Percentiles rank a stretch among this genome's conserved stretches.
phyloP scores from a whole-genome alignment of 64 coral and sea anemone genomes.

The Actinia tenebrosa region DNA sequence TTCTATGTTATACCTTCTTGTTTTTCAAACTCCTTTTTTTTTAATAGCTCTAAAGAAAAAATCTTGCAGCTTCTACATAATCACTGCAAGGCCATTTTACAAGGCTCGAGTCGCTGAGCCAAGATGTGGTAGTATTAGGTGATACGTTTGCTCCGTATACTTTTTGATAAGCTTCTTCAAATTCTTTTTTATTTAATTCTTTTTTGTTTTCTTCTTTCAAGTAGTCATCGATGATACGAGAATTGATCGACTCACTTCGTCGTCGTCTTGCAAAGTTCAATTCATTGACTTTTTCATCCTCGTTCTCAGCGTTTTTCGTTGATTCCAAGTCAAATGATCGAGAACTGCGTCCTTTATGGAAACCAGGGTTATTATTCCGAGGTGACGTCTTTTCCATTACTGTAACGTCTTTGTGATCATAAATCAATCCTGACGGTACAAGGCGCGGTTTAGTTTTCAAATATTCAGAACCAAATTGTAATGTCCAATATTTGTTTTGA shows the following conservation, averaged over 20 bases:
- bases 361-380: not conserved
- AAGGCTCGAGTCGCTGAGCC: not conserved
- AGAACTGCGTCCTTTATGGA: not conserved
- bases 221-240: not conserved
- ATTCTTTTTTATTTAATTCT: not conserved
- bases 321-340: not conserved
- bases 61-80: not conserved
- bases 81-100: not conserved
- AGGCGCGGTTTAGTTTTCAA: not conserved
- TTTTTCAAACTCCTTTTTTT: not conserved
- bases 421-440: not conserved
- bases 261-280: not conserved
- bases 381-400: not conserved
- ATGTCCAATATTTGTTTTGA: not conserved
- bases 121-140: not conserved
- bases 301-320: not conserved
- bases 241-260: not conserved
- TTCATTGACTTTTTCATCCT: not conserved
- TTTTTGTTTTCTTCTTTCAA: not conserved
- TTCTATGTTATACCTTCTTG: not conserved
- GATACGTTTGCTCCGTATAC: not conserved
- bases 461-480: not conserved
- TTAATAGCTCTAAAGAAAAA: not conserved
- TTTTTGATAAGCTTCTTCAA: slow-evolving; percentile 13
- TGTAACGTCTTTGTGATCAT: not conserved